Conservation (phyloP, 2,888 invertebrate genomes). For the Graphium colonna region DNA sequence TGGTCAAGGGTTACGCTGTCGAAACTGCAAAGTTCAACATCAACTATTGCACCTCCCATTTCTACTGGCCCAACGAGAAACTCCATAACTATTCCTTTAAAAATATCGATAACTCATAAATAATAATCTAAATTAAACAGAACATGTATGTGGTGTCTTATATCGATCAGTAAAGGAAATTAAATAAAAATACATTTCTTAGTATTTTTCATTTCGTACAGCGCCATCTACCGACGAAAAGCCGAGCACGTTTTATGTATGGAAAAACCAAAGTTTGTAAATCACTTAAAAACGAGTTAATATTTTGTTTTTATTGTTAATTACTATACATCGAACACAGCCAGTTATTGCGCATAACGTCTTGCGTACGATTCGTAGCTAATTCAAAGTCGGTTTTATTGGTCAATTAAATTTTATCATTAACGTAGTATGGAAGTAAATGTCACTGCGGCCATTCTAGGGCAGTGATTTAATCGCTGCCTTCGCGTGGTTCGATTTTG, state of each 20-base stretch:
- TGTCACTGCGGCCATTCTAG: conserved; percentile 10
- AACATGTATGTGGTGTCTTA: no score
- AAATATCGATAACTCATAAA: background rate
- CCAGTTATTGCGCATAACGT: conserved; percentile 8
- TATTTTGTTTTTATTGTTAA: background rate
- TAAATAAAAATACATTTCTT: no score
- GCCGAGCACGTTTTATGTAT: background rate
- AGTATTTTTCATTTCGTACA: no score
- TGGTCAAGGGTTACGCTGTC: conserved; percentile 19
- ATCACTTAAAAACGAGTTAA: background rate
- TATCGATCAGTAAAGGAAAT: no score
- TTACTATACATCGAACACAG: background rate
- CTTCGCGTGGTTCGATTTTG: background rate
- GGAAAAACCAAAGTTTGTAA: background rate
- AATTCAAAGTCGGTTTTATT: conserved; percentile 19
- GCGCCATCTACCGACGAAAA: conserved; percentile 17
- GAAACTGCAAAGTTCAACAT: conserved; percentile 21
- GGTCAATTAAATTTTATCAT: conserved; percentile 21
- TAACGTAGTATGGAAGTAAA: conserved; percentile 15
- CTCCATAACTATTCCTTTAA: background rate
- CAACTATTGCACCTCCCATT: conserved; percentile 15
- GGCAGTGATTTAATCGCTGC: conserved; percentile 13
- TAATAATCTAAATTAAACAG: background rate
- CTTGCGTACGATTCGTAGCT: conserved; percentile 3
- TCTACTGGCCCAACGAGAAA: conserved; percentile 1